Base-by-base conservation (phyloP, 2,113 vertebrate genomes). In the Ceyx melanurus region DNA sequence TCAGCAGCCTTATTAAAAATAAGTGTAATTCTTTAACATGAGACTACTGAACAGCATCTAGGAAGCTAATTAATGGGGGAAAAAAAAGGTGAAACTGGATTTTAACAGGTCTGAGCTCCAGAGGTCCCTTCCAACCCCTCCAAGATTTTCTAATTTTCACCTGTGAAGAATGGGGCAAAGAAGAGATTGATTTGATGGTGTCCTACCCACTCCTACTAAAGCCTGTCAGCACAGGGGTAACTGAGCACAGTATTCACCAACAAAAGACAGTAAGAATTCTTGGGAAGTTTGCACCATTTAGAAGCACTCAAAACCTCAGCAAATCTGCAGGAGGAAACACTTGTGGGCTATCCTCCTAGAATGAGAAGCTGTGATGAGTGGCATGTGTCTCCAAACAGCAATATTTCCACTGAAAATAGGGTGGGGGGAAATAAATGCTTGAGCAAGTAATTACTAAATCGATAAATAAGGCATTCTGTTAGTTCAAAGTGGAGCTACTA, bases 21-120 rank as follows among this genome's bases (percentile, higher is more conserved):
- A 45, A 45, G 2, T 2, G 8, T 2, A 31, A 42, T 5, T 35
- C 54, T 56, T 26, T 9, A 35, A 2, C 18, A 11, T 2, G 2
- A 61, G 68, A 48, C 68, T 48, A 6, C 12, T 3, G 29, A 5
- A 15, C 23, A 81, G 31, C 22, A 50, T 4, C n/a, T 43, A 48
- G 61, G 18, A 13, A 85, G 29, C 9, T 14, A 76, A 3, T 5
- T 6, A 23, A 26, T 4, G 2, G 43, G 10, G 37, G 35, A 37
- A 37, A 37, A 48, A 48, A 5, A 21, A 11, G 9, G 10, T 25
- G 17, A 16, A 46, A 22, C 6, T 2, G 0, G 4, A 29, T 33
- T 1, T 42, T 35, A 26, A 13, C 50, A 51, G 50, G 48, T 50
- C 22, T 50, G 48, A 50, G 22, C 48, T 23, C 48, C 48, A 50